These are phyloP conservation scores for Myanophis thanlyinensis DNA, from an alignment of 2,113 vertebrate genomes.

Conservation along the genomic window DNA sequence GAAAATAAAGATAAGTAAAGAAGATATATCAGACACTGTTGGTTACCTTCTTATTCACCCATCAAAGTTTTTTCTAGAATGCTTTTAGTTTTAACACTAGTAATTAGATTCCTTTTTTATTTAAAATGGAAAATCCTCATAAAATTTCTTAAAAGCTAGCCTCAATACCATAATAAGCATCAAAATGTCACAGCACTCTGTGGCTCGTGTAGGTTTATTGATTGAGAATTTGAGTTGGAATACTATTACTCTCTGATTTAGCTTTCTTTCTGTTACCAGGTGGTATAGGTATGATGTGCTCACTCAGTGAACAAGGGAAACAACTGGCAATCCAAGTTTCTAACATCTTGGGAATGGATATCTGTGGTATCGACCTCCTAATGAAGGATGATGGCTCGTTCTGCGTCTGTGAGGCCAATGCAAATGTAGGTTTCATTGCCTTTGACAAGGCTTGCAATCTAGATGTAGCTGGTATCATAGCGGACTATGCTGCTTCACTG, in stretches of 20 bases:
- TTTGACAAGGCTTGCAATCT: conserved; percentile 85
- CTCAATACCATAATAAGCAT: background rate
- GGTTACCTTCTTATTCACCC: background rate
- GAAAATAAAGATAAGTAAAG: background rate
- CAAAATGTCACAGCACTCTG: background rate
- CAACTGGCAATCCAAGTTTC: conserved; percentile 80
- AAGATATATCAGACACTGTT: background rate
- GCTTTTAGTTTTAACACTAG: background rate
- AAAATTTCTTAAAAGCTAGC: background rate
- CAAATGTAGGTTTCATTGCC: conserved; percentile 84
- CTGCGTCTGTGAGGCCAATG: conserved; percentile 81
- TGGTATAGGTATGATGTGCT: conserved; percentile 82
- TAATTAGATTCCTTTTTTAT: background rate
- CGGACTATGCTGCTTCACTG: conserved; percentile 80
- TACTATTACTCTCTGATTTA: background rate
- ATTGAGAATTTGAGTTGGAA: background rate
- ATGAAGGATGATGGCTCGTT: conserved; percentile 82
- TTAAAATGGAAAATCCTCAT: background rate
- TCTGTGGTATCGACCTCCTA: conserved; percentile 80
- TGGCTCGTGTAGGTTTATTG: background rate
- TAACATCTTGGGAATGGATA: conserved; percentile 81
- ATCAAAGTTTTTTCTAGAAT: no score
- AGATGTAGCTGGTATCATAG: conserved; percentile 82
- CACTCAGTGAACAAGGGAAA: conserved; percentile 79
- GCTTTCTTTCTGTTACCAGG: conserved; percentile 59